These are phyloP conservation scores for Pygocentrus nattereri DNA, from an alignment of 2,797 vertebrate species.

Conservation along the genomic window DNA sequence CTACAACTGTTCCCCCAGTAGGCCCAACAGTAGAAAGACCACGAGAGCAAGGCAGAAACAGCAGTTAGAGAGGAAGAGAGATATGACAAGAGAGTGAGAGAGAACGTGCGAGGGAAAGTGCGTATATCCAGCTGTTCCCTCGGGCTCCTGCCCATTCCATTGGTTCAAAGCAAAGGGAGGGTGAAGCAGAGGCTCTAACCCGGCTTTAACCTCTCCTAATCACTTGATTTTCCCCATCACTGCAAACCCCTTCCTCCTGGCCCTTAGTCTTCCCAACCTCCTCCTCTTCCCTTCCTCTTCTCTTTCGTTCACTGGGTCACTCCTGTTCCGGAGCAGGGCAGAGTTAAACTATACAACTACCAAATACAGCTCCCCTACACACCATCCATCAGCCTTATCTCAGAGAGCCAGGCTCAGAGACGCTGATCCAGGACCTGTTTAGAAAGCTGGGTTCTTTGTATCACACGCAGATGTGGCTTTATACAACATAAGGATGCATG, in stretches of 20 bases:
- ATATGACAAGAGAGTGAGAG: neutral
- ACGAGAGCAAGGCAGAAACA: neutral
- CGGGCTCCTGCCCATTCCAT: constrained; percentile 25
- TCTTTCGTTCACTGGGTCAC: constrained; percentile 26
- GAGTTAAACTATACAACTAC: neutral
- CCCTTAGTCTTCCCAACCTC: constrained; percentile 22
- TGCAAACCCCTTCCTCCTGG: constrained; percentile 12
- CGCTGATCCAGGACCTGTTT: constrained; percentile 24
- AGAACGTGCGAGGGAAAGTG: neutral
- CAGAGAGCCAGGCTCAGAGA: constrained; percentile 24
- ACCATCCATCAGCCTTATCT: constrained; percentile 49
- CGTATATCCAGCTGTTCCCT: constrained; percentile 3
- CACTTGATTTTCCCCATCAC: constrained; percentile 35
- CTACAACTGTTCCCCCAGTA: no score
- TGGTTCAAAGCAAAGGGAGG: constrained; percentile 3
- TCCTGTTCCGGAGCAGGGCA: constrained; percentile 10
- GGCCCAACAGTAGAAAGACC: neutral
- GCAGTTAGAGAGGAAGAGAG: neutral
- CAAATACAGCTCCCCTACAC: constrained; percentile 13
- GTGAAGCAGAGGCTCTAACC: constrained; percentile 25
- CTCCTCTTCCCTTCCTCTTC: constrained; percentile 21
- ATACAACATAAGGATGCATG: neutral
- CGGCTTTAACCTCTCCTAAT: constrained; percentile 39
- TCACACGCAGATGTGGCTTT: neutral
- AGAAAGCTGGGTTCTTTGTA: neutral